phyloP scores from a whole-genome alignment of 1,140 invertebrate species.

The Geopemphigus sp. region DNA sequence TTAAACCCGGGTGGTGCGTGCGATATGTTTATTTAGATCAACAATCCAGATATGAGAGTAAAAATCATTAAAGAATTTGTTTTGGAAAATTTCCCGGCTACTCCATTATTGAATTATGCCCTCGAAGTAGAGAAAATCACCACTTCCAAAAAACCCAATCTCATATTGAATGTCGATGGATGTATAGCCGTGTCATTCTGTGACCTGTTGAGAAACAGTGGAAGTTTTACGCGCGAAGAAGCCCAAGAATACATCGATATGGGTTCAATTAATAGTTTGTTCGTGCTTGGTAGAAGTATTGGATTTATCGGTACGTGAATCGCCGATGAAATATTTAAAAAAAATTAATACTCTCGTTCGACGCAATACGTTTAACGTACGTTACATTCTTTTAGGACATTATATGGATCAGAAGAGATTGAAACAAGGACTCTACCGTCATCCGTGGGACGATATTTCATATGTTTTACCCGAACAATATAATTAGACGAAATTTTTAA shows the following conservation, averaged over 20 bases:
- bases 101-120: constrained; percentile 91
- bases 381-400: constrained; percentile 67
- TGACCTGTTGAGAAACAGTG: constrained; percentile 89
- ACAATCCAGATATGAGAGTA: constrained; percentile 98
- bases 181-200: constrained; percentile 97
- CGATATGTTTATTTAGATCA: constrained; percentile 65
- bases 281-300: constrained; percentile 96
- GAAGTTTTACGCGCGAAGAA: constrained; percentile 93
- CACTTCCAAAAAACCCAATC: constrained; percentile 97
- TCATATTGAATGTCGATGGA: constrained; percentile 98
- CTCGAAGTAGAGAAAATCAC: constrained; percentile 98
- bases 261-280: constrained; percentile 96
- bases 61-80: constrained; percentile 97
- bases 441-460: constrained; percentile 99
- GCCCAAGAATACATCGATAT: constrained; percentile 97
- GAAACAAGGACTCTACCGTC: constrained; percentile 97
- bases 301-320: constrained; percentile 85
- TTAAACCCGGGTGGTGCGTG: not conserved
- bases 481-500: constrained; percentile 53
- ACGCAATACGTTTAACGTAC: not conserved
- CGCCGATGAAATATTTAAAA: not conserved
- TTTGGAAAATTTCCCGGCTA: constrained; percentile 86
- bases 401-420: constrained; percentile 97
- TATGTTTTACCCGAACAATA: constrained; percentile 90
- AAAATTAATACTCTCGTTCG: too few species aligned